Conservation (phyloP, 2,113 vertebrate genomes). For the Malurus cyaneus region DNA sequence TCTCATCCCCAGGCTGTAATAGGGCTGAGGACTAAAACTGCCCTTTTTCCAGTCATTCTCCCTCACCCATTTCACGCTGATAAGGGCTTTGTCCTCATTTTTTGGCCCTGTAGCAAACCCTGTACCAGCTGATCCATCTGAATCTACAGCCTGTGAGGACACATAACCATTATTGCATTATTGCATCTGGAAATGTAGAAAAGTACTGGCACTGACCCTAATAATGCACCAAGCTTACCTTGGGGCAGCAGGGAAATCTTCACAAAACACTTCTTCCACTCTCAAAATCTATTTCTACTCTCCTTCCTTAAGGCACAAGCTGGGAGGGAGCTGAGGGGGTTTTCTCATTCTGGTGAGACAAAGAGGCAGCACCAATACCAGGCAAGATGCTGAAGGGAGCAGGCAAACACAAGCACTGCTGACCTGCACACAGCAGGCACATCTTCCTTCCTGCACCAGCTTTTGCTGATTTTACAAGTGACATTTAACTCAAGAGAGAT, state of each 20-base stretch:
- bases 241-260: not conserved
- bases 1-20: not conserved
- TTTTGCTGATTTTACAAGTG: not conserved
- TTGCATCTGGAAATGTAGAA: not conserved
- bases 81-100: not conserved
- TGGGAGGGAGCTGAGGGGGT: not conserved
- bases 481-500: not conserved
- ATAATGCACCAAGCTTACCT: not conserved
- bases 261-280: not conserved
- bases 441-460: not conserved
- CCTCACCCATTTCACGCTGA: not conserved
- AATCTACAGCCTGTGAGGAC: not conserved
- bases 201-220: not conserved
- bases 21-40: not conserved
- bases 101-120: not conserved
- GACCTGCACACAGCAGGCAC: not conserved
- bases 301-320: not conserved
- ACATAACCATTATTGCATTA: not conserved
- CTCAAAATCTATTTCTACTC: not conserved
- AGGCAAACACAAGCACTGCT: not conserved
- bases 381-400: not conserved
- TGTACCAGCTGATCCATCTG: not conserved
- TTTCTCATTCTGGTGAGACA: not conserved
- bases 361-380: not conserved
- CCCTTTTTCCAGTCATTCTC: not conserved